phyloP scores from a whole-genome alignment of 23 tunicate species.

The Styela plicata region DNA sequence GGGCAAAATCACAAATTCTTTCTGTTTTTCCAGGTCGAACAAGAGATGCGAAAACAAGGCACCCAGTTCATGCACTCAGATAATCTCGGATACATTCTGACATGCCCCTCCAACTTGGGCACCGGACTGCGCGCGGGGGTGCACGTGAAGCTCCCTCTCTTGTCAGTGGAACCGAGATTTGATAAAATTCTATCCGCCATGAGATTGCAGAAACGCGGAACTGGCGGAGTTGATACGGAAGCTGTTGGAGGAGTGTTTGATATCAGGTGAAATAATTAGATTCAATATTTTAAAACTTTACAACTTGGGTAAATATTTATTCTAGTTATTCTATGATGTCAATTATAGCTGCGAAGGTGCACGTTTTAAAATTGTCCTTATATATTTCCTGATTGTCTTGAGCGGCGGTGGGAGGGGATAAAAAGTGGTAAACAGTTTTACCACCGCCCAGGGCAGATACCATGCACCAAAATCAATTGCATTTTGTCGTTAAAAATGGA shows the following conservation, averaged over 20 bases:
- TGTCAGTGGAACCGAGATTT: conserved; percentile 27
- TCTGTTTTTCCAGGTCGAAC: conserved; percentile 7
- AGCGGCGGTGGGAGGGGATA: too few relatives aligned
- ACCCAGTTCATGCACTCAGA: conserved; percentile 41
- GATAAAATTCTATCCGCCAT: conserved; percentile 20
- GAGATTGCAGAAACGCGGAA: conserved; percentile 33
- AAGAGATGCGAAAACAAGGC: conserved; percentile 24
- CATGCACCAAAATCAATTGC: too few relatives aligned
- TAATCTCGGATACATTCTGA: conserved; percentile 43
- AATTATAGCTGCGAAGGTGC: too few relatives aligned
- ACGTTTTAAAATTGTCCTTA: too few relatives aligned
- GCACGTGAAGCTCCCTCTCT: conserved; percentile 33
- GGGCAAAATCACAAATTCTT: too few relatives aligned
- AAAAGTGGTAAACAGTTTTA: too few relatives aligned
- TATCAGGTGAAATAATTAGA: conserved; percentile 33
- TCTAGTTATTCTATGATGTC: too few relatives aligned
- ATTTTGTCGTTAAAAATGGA: too few relatives aligned
- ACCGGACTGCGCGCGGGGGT: conserved; percentile 43
- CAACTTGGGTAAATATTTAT: too few relatives aligned
- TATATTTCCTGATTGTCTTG: too few relatives aligned
- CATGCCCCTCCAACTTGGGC: conserved; percentile 40
- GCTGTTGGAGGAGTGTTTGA: conserved; percentile 36
- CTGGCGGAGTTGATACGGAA: conserved; percentile 30
- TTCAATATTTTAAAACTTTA: too few relatives aligned
- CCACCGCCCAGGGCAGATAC: too few relatives aligned